Evolutionary conservation across 1,140 invertebrate species (phyloP).

Genomic region (Apis mellifera): DNA sequence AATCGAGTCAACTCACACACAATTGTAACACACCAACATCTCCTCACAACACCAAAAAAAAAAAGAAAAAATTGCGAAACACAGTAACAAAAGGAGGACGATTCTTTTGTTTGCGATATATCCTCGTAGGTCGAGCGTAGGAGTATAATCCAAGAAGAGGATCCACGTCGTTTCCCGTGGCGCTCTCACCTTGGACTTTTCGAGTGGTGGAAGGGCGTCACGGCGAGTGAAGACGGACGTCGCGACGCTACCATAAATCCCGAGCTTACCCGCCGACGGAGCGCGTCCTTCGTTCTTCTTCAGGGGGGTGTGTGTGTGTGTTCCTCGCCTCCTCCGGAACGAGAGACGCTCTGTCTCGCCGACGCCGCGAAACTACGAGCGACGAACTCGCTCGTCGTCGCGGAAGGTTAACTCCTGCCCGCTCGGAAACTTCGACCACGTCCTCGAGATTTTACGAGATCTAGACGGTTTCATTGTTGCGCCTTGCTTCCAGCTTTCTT

Average conservation of each 20-base stretch:
- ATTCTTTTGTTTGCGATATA: not conserved
- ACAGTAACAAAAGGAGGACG: not conserved
- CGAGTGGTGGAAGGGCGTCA: conserved; percentile 78
- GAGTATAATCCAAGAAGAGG: conserved; percentile 51
- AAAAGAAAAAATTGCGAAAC: not conserved
- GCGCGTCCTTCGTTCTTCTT: conserved; percentile 70
- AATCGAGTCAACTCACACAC: too few relatives aligned
- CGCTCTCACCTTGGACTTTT: conserved; percentile 71
- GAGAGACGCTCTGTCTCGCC: conserved; percentile 25
- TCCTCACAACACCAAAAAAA: too few relatives aligned
- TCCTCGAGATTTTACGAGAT: conserved; percentile 66
- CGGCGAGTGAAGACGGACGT: conserved; percentile 82
- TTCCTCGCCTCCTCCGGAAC: conserved; percentile 41
- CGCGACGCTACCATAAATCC: conserved; percentile 81
- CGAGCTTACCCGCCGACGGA: conserved; percentile 76
- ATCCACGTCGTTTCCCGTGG: conserved; percentile 48
- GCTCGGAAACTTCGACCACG: conserved; percentile 76
- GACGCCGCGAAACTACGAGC: conserved; percentile 38
- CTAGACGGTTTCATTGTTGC: not conserved
- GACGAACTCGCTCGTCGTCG: conserved; percentile 61
- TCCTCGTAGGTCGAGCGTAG: conserved; percentile 18
- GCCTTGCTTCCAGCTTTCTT: not conserved
- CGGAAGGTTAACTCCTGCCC: conserved; percentile 76
- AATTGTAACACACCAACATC: too few relatives aligned
- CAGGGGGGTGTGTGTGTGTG: conserved; percentile 9